Conservation (phyloP, 2,113 vertebrate genomes). For the Xenopus borealis region DNA sequence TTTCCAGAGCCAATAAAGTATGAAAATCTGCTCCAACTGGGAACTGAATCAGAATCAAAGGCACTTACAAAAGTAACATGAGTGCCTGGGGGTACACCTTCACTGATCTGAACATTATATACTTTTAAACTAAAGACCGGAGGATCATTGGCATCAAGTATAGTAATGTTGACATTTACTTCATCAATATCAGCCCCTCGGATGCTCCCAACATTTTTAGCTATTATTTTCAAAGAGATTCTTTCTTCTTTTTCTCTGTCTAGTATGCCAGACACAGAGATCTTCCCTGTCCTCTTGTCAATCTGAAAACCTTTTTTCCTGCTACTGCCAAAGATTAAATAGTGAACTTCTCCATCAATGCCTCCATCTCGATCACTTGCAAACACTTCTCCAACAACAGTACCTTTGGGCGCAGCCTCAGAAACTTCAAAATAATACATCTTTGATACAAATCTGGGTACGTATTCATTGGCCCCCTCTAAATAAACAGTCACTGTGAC, state of each 20-base stretch:
- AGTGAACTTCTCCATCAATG: conserved; percentile 86
- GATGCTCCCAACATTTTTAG: conserved; percentile 91
- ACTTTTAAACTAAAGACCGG: conserved; percentile 82
- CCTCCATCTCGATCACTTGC: conserved; percentile 96
- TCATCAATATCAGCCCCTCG: conserved; percentile 91
- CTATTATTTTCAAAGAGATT: conserved; percentile 85
- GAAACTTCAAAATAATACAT: conserved; percentile 96
- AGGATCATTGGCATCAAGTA: conserved; percentile 94
- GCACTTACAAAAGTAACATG: conserved; percentile 93
- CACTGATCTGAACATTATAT: conserved; percentile 85
- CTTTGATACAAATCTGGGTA: conserved; percentile 96
- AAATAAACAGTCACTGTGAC: conserved; percentile 87
- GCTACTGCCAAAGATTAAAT: conserved; percentile 90
- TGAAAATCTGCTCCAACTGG: conserved; percentile 95
- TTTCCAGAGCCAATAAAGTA: conserved; percentile 83
- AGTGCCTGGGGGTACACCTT: conserved; percentile 83
- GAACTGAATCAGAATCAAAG: conserved; percentile 92
- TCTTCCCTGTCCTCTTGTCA: conserved; percentile 81
- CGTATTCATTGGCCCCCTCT: conserved; percentile 92
- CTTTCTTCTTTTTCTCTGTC: conserved; percentile 94
- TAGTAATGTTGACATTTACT: conserved; percentile 88
- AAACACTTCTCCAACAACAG: conserved; percentile 89
- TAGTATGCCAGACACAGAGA: conserved; percentile 83
- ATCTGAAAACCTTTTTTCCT: conserved; percentile 89
- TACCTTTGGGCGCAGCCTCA: conserved; percentile 85